Percentiles rank a stretch among this genome's conserved stretches.
These are phyloP conservation scores for Lasioglossum calceatum DNA, from an alignment of 2,888 invertebrate genomes.

Conservation along the genomic window DNA sequence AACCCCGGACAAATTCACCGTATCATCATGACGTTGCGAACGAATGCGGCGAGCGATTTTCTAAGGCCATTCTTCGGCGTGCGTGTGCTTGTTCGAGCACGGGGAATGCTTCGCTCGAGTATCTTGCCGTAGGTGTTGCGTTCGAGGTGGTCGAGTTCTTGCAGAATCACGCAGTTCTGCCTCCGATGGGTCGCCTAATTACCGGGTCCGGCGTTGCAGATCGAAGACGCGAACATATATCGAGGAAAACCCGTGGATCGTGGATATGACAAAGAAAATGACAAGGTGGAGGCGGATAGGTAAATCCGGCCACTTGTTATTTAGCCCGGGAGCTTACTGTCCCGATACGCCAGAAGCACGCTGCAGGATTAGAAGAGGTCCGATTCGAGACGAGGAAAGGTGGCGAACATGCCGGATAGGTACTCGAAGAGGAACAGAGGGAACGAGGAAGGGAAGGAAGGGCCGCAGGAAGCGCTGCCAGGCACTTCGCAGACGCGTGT, in stretches of 20 bases:
- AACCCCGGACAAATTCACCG: constrained; percentile 38
- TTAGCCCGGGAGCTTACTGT: constrained; percentile 69
- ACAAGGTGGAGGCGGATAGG: constrained; percentile 63
- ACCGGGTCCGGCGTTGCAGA: constrained; percentile 55
- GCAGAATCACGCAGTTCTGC: constrained; percentile 46
- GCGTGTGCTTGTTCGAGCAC: background rate
- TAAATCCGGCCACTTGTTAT: constrained; percentile 77
- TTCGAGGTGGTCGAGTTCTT: constrained; percentile 36
- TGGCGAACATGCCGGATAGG: constrained; percentile 20
- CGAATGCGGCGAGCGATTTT: background rate
- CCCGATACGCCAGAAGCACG: constrained; percentile 48
- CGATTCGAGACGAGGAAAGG: constrained; percentile 38
- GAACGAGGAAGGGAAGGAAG: constrained; percentile 15
- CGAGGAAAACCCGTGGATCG: constrained; percentile 37
- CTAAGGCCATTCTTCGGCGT: constrained; percentile 4
- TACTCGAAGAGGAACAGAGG: constrained; percentile 22
- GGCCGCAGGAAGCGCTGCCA: constrained; percentile 49
- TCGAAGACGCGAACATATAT: constrained; percentile 37
- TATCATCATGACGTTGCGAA: constrained; percentile 24
- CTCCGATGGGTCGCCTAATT: constrained; percentile 70
- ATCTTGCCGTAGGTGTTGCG: constrained; percentile 36
- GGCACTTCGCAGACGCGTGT: constrained; percentile 56
- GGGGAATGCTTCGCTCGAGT: constrained; percentile 12
- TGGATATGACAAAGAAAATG: constrained; percentile 49
- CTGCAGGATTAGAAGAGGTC: constrained; percentile 32